Conservation (phyloP, 2,888 invertebrate genomes). For the Ophonus ardosiacus region DNA sequence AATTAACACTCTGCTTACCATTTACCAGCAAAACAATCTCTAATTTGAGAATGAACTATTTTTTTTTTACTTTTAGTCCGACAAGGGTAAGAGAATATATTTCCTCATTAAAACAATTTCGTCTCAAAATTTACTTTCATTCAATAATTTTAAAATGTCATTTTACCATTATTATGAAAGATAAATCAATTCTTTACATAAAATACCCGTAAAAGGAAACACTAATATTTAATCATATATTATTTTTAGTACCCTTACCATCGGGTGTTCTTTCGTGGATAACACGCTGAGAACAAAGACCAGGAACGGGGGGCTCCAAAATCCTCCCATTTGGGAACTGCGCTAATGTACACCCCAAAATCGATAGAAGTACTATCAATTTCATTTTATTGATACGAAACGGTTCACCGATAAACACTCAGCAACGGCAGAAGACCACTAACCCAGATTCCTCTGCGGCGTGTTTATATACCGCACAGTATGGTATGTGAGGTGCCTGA, state of each 20-base stretch:
- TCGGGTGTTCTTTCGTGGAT: conserved; percentile 85
- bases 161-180: too few relatives aligned
- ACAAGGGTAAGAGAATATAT: too few relatives aligned
- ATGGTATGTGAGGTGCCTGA: conserved; percentile 32
- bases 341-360: conserved; percentile 78
- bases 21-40: not conserved
- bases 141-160: too few relatives aligned
- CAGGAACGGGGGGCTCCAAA: conserved; percentile 87
- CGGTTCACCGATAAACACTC: not conserved
- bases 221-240: too few relatives aligned
- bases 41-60: too few relatives aligned
- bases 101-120: too few relatives aligned
- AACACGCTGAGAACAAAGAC: conserved; percentile 85
- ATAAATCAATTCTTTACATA: too few relatives aligned
- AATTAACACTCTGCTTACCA: not conserved
- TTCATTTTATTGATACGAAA: conserved; percentile 66
- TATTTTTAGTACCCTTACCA: conserved; percentile 76
- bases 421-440: conserved; percentile 41
- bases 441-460: conserved; percentile 70
- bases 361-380: conserved; percentile 71
- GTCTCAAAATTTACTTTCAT: too few relatives aligned
- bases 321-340: conserved; percentile 88
- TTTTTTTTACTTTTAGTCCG: too few relatives aligned
- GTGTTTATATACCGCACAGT: conserved; percentile 43
- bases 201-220: too few relatives aligned